A percentile compares a stretch with the other conserved stretches of the same genome.
Evolutionary conservation across 2,888 invertebrate species (phyloP).

Genomic region (Eupithecia subfuscata): DNA sequence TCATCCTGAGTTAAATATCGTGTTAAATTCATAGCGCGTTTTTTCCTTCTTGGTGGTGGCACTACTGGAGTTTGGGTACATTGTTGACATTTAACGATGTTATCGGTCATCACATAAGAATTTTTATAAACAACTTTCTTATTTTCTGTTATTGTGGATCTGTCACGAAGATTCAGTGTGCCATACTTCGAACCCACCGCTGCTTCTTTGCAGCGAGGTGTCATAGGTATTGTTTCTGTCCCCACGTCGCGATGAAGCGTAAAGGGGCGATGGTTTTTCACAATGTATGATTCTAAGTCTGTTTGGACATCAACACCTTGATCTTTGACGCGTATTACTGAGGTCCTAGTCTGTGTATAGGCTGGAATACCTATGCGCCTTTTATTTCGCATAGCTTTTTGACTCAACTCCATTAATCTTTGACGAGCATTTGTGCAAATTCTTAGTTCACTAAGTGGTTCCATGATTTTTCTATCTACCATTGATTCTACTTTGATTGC

Average conservation of each 20-base stretch:
- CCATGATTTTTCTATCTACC: conserved; percentile 72
- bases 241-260: conserved; percentile 64
- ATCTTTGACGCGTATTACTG: conserved; percentile 83
- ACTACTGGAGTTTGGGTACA: conserved; percentile 68
- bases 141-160: conserved; percentile 66
- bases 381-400: conserved; percentile 82
- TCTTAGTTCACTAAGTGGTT: conserved; percentile 80
- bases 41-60: conserved; percentile 69
- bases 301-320: conserved; percentile 81
- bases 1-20: conserved; percentile 48
- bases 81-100: conserved; percentile 56
- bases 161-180: conserved; percentile 63
- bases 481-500: conserved; percentile 70
- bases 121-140: conserved; percentile 60
- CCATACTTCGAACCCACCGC: conserved; percentile 70
- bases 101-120: conserved; percentile 74
- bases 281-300: conserved; percentile 76
- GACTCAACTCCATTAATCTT: conserved; percentile 84
- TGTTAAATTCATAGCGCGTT: conserved; percentile 43
- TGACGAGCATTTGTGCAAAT: conserved; percentile 85
- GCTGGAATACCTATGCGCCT: conserved; percentile 79
- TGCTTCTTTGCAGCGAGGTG: conserved; percentile 78
- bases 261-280: conserved; percentile 57
- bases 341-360: conserved; percentile 84
- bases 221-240: conserved; percentile 74